Evolutionary conservation across 1,140 invertebrate genomes (phyloP).

Genomic region (Calliopsis andreniformis): DNA sequence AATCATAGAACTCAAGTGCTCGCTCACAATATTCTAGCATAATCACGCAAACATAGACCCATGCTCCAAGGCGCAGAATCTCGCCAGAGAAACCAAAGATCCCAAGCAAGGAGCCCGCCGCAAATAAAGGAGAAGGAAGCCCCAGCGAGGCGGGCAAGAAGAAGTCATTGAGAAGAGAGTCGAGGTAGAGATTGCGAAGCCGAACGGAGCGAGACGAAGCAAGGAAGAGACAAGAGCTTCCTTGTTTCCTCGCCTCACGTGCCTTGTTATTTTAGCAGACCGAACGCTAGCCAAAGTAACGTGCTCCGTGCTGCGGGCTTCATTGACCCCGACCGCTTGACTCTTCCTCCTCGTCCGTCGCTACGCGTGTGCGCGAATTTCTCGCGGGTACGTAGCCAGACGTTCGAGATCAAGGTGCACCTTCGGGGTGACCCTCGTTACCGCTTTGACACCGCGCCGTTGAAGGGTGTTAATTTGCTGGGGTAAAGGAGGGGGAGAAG

Average conservation of each 20-base stretch:
- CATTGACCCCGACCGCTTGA: slow-evolving; percentile 50
- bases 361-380: slow-evolving; percentile 2
- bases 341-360: slow-evolving; percentile 18
- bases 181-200: slow-evolving; percentile 8
- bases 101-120: background rate
- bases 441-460: slow-evolving; percentile 13
- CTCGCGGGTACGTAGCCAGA: slow-evolving; percentile 8
- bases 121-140: slow-evolving; percentile 3
- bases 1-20: no score
- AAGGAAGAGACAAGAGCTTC: slow-evolving; percentile 65
- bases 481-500: background rate
- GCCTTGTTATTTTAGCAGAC: slow-evolving; percentile 59
- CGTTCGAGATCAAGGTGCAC: slow-evolving; percentile 27
- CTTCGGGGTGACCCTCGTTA: slow-evolving; percentile 18
- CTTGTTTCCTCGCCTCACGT: slow-evolving; percentile 71
- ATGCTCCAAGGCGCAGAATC: no score
- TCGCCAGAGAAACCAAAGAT: no score
- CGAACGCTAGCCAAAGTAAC: slow-evolving; percentile 54
- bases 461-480: slow-evolving; percentile 29
- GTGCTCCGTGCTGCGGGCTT: slow-evolving; percentile 45
- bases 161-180: background rate
- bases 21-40: no score
- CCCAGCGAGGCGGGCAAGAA: slow-evolving; percentile 36
- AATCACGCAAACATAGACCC: no score
- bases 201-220: slow-evolving; percentile 53